These are phyloP conservation scores for Dryoscopus gambensis DNA, from an alignment of 2,113 vertebrate genomes.

Conservation along the genomic window DNA sequence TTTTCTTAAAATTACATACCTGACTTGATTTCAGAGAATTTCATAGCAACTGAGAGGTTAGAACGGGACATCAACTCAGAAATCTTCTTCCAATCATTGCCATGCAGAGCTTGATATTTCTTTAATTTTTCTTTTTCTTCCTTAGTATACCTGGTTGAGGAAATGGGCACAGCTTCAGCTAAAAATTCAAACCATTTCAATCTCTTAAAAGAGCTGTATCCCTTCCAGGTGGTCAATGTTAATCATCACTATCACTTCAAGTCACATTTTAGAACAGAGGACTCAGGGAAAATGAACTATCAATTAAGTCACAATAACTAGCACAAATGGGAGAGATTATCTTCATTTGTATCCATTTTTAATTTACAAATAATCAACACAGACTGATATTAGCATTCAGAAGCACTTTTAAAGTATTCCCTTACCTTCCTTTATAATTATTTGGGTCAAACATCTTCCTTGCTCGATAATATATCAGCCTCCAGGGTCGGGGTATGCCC, in stretches of 20 bases:
- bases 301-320: not conserved
- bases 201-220: not conserved
- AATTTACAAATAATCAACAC: not conserved
- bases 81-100: constrained; percentile 75
- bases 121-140: constrained; percentile 65
- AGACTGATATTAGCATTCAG: not conserved
- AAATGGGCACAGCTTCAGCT: not conserved
- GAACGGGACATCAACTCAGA: constrained; percentile 68
- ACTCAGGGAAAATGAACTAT: not conserved
- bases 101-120: constrained; percentile 59
- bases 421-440: constrained; percentile 78
- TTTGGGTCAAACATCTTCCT: constrained; percentile 74
- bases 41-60: constrained; percentile 65
- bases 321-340: not conserved
- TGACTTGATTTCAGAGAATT: constrained; percentile 68
- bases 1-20: constrained; percentile 22
- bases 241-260: not conserved
- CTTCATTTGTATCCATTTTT: not conserved
- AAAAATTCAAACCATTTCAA: not conserved
- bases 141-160: constrained; percentile 53
- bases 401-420: not conserved
- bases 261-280: not conserved
- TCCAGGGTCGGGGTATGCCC: constrained; percentile 71
- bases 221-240: not conserved
- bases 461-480: constrained; percentile 69